phyloP scores from a whole-genome alignment of 2,888 invertebrate genomes.

The Drosophila melanosoma region DNA sequence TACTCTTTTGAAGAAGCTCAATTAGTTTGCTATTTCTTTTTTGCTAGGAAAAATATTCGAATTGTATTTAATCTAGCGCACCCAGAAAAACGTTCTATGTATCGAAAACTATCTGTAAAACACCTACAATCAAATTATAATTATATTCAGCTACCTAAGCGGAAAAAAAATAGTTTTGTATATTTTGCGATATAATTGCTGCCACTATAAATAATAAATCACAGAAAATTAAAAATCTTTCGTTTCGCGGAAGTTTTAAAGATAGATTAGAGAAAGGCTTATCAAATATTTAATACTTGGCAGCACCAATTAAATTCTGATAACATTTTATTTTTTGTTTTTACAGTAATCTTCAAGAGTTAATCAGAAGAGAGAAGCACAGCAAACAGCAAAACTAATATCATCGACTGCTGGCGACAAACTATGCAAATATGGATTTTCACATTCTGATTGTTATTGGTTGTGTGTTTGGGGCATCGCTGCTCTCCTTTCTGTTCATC shows the following conservation, averaged over 20 bases:
- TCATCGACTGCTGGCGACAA: constrained; percentile 43
- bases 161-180: neutral
- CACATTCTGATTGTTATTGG: constrained; percentile 84
- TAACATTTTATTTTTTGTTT: neutral
- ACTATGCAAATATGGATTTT: constrained; percentile 85
- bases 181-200: neutral
- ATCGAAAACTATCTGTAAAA: neutral
- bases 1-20: neutral
- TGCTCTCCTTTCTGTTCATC: constrained; percentile 84
- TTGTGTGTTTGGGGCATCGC: constrained; percentile 84
- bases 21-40: neutral
- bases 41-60: neutral
- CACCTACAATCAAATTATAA: neutral
- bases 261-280: neutral
- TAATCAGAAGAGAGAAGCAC: constrained; percentile 34
- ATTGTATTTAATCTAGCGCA: neutral
- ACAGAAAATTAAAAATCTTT: neutral
- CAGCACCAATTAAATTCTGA: neutral
- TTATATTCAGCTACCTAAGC: neutral
- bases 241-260: neutral
- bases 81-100: neutral
- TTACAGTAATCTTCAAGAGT: constrained; percentile 34
- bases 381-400: constrained; percentile 12
- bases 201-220: neutral
- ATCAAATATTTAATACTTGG: neutral